A percentile compares a stretch with the other conserved stretches of the same genome.
Evolutionary conservation across 2,888 invertebrate species (phyloP).

Genomic region (Nasonovia ribisnigri): DNA sequence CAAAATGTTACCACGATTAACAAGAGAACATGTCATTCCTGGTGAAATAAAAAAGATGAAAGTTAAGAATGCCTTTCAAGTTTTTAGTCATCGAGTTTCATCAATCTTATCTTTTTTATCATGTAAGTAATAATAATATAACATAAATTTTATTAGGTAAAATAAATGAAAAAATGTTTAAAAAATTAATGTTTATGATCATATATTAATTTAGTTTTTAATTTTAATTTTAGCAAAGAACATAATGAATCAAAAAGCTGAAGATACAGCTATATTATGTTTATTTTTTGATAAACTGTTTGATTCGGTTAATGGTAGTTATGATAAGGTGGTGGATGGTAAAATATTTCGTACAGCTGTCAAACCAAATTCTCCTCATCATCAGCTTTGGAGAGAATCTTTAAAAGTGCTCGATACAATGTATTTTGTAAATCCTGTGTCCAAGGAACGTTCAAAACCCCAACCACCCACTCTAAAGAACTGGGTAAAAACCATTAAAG

Average conservation of each 20-base stretch:
- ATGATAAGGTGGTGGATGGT: background rate
- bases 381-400: background rate
- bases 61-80: background rate
- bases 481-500: too few relatives aligned
- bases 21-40: background rate
- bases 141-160: too few relatives aligned
- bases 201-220: background rate
- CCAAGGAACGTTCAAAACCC: too few relatives aligned
- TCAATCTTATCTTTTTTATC: background rate
- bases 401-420: background rate
- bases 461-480: too few relatives aligned
- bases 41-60: background rate
- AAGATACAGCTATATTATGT: background rate
- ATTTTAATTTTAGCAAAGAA: background rate
- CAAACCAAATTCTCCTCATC: background rate
- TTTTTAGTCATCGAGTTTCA: background rate
- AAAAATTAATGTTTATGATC: background rate
- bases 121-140: background rate
- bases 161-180: too few relatives aligned
- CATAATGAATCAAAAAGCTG: background rate
- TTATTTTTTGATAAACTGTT: conserved; percentile 7
- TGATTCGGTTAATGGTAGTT: background rate
- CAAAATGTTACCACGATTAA: background rate
- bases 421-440: background rate
- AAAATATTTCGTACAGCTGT: background rate